These are phyloP conservation scores for Pantherophis alleghaniensis DNA, from an alignment of 2,797 vertebrate genomes.

Conservation along the genomic window DNA sequence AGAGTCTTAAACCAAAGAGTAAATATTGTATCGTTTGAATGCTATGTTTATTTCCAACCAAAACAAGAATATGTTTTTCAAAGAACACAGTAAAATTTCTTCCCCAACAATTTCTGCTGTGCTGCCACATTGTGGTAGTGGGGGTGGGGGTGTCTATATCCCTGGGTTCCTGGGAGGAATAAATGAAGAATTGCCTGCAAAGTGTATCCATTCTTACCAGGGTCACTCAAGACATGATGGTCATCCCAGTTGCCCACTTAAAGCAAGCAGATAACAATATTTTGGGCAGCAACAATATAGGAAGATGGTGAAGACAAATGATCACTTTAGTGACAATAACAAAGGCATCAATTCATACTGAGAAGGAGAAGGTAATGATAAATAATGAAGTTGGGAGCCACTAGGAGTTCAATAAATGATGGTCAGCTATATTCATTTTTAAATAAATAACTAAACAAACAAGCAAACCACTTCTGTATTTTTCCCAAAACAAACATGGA, in stretches of 20 bases:
- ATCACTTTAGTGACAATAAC: background rate
- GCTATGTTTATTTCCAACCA: background rate
- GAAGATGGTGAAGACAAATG: background rate
- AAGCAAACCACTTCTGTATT: background rate
- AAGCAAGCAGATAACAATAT: background rate
- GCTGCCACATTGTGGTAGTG: background rate
- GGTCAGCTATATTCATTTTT: background rate
- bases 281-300: background rate
- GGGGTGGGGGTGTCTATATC: background rate
- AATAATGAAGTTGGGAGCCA: background rate
- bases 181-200: background rate
- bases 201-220: background rate
- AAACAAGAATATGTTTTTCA: background rate
- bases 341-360: background rate
- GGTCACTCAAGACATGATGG: background rate
- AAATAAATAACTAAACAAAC: background rate
- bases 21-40: background rate
- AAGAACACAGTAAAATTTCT: background rate
- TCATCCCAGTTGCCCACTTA: background rate
- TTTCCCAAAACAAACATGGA: background rate
- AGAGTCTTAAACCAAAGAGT: background rate
- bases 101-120: background rate
- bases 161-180: background rate
- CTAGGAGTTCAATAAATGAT: background rate
- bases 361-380: background rate